Evolutionary conservation across 2,888 invertebrate genomes (phyloP).

Genomic region (Eilema sororculum): DNA sequence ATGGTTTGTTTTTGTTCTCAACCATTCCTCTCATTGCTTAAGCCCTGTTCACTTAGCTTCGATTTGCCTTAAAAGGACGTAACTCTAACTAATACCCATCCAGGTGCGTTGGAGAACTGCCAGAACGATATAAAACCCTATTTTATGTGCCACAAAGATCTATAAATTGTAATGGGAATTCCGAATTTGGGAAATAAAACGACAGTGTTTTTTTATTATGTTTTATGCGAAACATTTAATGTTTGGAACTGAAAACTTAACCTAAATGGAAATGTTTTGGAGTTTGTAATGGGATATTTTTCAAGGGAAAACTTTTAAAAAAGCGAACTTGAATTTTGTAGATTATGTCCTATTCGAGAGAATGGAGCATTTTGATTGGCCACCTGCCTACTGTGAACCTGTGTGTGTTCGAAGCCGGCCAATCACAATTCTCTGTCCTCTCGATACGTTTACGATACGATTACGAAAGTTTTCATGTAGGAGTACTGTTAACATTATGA

Average conservation of each 20-base stretch:
- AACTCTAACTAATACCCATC: neutral
- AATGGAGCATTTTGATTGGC: too few relatives aligned
- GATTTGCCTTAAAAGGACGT: neutral
- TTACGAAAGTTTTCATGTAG: too few relatives aligned
- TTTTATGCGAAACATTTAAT: slow-evolving; percentile 11
- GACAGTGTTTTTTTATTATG: neutral
- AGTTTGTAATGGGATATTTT: neutral
- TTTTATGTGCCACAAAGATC: slow-evolving; percentile 31
- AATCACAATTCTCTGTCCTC: too few relatives aligned
- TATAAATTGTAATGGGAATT: slow-evolving; percentile 20
- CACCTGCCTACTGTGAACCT: too few relatives aligned
- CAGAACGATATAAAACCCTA: slow-evolving; percentile 34
- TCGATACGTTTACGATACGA: too few relatives aligned
- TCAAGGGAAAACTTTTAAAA: neutral
- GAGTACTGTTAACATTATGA: too few relatives aligned
- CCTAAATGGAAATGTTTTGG: neutral
- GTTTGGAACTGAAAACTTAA: neutral
- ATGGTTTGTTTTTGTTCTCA: neutral
- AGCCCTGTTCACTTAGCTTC: neutral
- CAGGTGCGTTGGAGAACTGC: slow-evolving; percentile 33
- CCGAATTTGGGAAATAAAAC: slow-evolving; percentile 10
- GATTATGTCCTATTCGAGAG: too few relatives aligned
- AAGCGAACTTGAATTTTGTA: too few relatives aligned
- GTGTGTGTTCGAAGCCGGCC: too few relatives aligned
- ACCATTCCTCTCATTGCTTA: neutral